These are phyloP conservation scores for Platichthys stellatus DNA, from an alignment of 2,113 vertebrate genomes.

Conservation along the genomic window DNA sequence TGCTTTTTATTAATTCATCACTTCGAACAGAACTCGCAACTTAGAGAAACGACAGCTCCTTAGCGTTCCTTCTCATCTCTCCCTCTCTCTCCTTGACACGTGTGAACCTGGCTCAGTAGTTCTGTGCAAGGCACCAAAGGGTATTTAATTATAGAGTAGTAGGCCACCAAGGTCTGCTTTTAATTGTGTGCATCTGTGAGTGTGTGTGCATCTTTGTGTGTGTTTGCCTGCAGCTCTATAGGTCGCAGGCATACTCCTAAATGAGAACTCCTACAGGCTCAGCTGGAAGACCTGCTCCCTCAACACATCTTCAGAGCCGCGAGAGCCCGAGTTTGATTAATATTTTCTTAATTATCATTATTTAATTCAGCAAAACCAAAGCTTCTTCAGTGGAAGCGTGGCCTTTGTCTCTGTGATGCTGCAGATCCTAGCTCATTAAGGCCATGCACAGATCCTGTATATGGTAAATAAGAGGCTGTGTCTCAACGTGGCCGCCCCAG, in stretches of 20 bases:
- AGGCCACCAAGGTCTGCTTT: conserved; percentile 74
- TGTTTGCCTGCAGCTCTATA: conserved; percentile 69
- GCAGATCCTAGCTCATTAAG: conserved; percentile 74
- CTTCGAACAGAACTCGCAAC: conserved; percentile 56
- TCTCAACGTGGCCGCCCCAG: conserved; percentile 59
- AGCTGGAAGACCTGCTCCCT: conserved; percentile 74
- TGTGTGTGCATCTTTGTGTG: conserved; percentile 51
- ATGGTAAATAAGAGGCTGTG: conserved; percentile 79
- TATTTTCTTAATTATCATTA: conserved; percentile 84
- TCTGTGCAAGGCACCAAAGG: conserved; percentile 65
- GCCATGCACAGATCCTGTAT: conserved; percentile 68
- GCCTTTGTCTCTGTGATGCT: conserved; percentile 67
- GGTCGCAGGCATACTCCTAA: conserved; percentile 68
- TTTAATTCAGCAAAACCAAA: conserved; percentile 73
- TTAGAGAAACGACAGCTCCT: conserved; percentile 51
- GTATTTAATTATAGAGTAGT: conserved; percentile 84
- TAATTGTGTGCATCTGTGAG: conserved; percentile 73
- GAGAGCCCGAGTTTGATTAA: conserved; percentile 72
- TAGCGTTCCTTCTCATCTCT: conserved; percentile 37
- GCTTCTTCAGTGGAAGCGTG: conserved; percentile 51
- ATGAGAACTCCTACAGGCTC: conserved; percentile 81
- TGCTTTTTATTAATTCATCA: conserved; percentile 76
- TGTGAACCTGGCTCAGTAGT: conserved; percentile 65
- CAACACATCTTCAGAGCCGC: conserved; percentile 58
- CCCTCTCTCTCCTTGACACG: conserved; percentile 58